Conservation (phyloP, 2,113 vertebrate genomes). For the Lophius piscatorius region DNA sequence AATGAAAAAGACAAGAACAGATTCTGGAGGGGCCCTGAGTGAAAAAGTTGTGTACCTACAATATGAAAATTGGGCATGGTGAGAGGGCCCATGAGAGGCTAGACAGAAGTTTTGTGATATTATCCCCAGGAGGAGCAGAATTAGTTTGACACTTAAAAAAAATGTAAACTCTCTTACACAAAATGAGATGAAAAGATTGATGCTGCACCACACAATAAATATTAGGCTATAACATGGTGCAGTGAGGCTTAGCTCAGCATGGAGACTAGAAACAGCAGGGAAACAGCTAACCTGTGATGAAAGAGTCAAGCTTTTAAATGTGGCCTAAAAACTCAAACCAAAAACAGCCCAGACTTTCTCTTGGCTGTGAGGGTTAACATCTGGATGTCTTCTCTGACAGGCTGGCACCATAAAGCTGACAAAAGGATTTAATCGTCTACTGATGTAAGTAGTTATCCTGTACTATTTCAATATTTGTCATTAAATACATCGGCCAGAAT, state of each 20-base stretch:
- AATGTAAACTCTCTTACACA: too few relatives aligned
- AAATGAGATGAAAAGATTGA: neutral
- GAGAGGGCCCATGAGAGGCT: too few relatives aligned
- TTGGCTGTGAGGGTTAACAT: neutral
- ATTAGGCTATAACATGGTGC: neutral
- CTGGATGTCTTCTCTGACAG: neutral
- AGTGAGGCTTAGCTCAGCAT: neutral
- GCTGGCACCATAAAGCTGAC: neutral
- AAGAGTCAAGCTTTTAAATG: too few relatives aligned
- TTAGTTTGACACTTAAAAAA: too few relatives aligned
- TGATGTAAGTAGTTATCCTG: neutral
- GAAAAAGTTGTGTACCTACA: too few relatives aligned
- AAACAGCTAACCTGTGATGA: neutral
- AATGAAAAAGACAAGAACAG: constrained; percentile 44
- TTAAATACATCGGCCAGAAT: neutral
- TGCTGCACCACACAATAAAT: neutral
- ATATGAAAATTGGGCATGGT: too few relatives aligned
- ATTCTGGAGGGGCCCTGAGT: constrained; percentile 33
- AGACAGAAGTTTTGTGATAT: constrained; percentile 43
- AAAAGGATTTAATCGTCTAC: too few relatives aligned
- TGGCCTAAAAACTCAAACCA: too few relatives aligned
- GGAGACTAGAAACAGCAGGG: neutral
- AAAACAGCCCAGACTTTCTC: neutral
- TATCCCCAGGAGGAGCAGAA: too few relatives aligned
- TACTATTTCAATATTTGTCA: neutral